Evolutionary conservation across 2,797 vertebrate genomes (phyloP), one percentile per base, ranked within the genome.

Genomic region (Smutsia temminckii): DNA sequence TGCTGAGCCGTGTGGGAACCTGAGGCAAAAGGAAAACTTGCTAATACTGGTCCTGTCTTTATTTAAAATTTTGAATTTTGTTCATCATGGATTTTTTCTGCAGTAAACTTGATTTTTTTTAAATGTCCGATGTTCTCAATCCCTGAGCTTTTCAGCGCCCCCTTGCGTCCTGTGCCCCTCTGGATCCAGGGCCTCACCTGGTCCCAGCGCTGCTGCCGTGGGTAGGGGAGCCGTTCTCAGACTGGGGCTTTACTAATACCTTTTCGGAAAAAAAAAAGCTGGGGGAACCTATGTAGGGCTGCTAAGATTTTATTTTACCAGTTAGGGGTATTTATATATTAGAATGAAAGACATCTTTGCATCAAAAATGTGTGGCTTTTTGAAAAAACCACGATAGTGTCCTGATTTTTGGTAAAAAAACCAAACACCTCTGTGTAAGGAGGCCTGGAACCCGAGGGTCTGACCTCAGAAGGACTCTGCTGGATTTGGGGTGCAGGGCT

Each of bases 121-220:
- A n/a, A 64, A 49, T 34, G 5, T 34, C 20, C 23, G 25, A 46
- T 61, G 20, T 1, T 57, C 18, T 61, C 29, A 61, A 18, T 59
- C 53, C 29, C 49, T 0, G 18, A 21, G 13, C 5, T 46, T 16
- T 9, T 2, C 3, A 32, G 66, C 2, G 3, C 1, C 10, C 12
- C 9, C 57, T 17, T 40, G 4, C 14, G 21, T 49, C 69, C 63
- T 74, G 63, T 13, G 40, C 46, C n/a, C 40, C 11, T 46, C 46
- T 46, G 46, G 46, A 12, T 11, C 14, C 0, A 10, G 32, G 9
- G 25, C 25, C 84, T 17, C 32, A 3, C 4, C 23, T 71, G 8
- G 14, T 1, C 12, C 72, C 29, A 21, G 18, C 20, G n/a, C 46
- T 13, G 23, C 40, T 80, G 23, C 72, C 40, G 53, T 40, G 40